Conservation (phyloP, 2,797 vertebrate species). For the Microctenopoma steveboyesi region DNA sequence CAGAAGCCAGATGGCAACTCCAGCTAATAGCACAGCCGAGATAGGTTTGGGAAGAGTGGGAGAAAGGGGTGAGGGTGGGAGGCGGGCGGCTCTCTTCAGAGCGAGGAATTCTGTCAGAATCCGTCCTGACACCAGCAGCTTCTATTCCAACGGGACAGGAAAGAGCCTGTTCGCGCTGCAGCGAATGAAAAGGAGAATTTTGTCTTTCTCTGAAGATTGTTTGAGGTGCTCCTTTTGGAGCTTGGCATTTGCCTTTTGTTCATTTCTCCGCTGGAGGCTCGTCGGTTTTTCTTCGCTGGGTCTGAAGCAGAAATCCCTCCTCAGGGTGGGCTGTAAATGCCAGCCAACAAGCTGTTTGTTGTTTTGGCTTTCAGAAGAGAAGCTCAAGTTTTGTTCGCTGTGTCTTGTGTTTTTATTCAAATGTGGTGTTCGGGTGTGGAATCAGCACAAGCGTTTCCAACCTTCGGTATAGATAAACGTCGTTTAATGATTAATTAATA, state of each 20-base stretch:
- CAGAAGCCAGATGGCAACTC: slow-evolving; percentile 54
- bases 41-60: slow-evolving; percentile 48
- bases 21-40: slow-evolving; percentile 59
- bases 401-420: slow-evolving; percentile 30
- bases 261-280: slow-evolving; percentile 61
- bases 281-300: slow-evolving; percentile 54
- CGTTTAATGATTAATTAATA: slow-evolving; percentile 24
- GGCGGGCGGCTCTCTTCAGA: slow-evolving; percentile 14
- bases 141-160: slow-evolving; percentile 24
- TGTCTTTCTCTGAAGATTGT: slow-evolving; percentile 34
- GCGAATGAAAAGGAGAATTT: slow-evolving; percentile 45
- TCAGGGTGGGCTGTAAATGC: slow-evolving; percentile 71
- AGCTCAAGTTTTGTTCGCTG: slow-evolving; percentile 43
- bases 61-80: slow-evolving; percentile 38
- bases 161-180: slow-evolving; percentile 24
- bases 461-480: slow-evolving; percentile 19
- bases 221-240: slow-evolving; percentile 59
- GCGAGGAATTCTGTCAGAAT: slow-evolving; percentile 14
- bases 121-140: slow-evolving; percentile 17
- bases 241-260: slow-evolving; percentile 71
- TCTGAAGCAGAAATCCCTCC: slow-evolving; percentile 67
- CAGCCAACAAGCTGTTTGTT: slow-evolving; percentile 74
- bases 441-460: slow-evolving; percentile 13
- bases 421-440: slow-evolving; percentile 24
- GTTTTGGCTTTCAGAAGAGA: slow-evolving; percentile 51